Percentiles rank a stretch among this genome's conserved stretches.
These are phyloP conservation scores for Cydia amplana DNA, from an alignment of 1,140 invertebrate genomes.

Conservation along the genomic window DNA sequence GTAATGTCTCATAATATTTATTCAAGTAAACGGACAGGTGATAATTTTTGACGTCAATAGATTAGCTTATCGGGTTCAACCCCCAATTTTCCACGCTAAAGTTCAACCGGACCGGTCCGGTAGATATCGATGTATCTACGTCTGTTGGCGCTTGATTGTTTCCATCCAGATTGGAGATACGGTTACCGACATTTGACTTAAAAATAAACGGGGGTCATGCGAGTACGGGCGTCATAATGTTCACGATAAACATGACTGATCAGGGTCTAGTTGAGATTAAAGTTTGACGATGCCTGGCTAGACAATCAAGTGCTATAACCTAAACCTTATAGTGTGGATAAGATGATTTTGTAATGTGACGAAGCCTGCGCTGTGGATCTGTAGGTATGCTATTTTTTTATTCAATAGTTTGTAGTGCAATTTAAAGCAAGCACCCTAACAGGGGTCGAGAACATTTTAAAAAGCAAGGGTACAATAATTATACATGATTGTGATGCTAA, in stretches of 20 bases:
- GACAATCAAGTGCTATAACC: conserved; percentile 12
- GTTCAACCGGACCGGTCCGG: neutral
- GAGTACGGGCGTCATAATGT: neutral
- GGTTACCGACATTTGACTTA: conserved; percentile 1
- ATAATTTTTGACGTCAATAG: conserved; percentile 13
- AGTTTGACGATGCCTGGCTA: conserved; percentile 15
- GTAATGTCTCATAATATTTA: neutral
- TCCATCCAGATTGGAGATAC: conserved; percentile 8
- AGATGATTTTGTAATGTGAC: no score
- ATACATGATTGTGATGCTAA: no score
- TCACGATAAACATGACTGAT: conserved; percentile 26
- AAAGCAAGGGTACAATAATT: no score
- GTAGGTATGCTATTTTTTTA: no score
- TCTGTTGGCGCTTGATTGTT: conserved; percentile 1
- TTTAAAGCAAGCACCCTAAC: no score
- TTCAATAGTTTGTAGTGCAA: conserved; percentile 12
- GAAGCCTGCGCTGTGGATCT: no score
- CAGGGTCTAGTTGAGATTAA: conserved; percentile 33
- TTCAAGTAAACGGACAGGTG: conserved; percentile 11
- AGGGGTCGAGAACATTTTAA: no score
- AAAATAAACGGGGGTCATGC: conserved; percentile 13
- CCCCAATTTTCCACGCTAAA: conserved; percentile 37
- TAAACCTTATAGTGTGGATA: no score
- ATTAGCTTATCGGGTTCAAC: conserved; percentile 16
- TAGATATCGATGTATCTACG: neutral